Evolutionary conservation across 2,797 vertebrate species (phyloP).

Genomic region (Acrossocheilus wenchowensis): DNA sequence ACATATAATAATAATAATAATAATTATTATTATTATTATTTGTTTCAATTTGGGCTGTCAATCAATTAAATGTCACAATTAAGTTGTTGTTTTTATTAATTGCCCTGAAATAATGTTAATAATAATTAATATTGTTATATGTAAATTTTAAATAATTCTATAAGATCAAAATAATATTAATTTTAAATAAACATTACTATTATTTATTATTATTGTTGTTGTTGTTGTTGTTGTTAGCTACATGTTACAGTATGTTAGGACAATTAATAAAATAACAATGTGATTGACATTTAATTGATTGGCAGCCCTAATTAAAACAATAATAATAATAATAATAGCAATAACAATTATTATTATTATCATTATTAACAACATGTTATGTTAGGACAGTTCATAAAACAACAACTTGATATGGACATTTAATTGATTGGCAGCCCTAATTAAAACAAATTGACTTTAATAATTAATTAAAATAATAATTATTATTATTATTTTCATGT

Average conservation of each 20-base stretch:
- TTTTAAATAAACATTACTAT: not conserved
- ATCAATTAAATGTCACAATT: too few relatives aligned
- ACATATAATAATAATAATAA: not conserved
- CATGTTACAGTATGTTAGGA: not conserved
- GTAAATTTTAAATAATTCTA: not conserved
- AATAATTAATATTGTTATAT: not conserved
- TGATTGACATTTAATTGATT: not conserved
- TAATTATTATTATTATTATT: not conserved
- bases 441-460: not conserved
- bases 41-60: too few relatives aligned
- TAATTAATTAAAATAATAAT: not conserved
- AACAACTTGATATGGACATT: not conserved
- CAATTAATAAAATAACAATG: not conserved
- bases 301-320: not conserved
- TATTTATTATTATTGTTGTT: not conserved
- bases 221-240: not conserved
- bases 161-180: not conserved
- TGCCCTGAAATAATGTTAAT: not conserved
- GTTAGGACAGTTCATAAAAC: not conserved
- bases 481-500: not conserved
- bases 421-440: not conserved
- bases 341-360: not conserved
- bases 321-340: not conserved
- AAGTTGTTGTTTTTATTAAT: not conserved
- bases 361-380: not conserved